phyloP scores from a whole-genome alignment of 2,113 vertebrate genomes.

The Planiliza haematocheilus region DNA sequence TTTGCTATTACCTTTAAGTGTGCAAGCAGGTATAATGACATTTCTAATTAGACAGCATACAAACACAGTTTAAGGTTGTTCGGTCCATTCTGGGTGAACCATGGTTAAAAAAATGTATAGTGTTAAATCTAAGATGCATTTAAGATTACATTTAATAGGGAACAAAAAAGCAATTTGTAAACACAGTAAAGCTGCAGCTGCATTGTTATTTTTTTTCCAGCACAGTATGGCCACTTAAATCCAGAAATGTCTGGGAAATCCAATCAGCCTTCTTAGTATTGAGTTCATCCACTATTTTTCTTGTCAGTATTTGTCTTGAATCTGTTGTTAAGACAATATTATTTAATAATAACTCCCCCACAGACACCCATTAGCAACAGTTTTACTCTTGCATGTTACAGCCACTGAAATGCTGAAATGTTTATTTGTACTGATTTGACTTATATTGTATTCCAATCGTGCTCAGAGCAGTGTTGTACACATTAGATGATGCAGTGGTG shows the following conservation, averaged over 20 bases:
- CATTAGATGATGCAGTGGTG: constrained; percentile 10
- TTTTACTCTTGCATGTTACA: constrained; percentile 9
- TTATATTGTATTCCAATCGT: constrained; percentile 10
- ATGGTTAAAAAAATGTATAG: constrained; percentile 3
- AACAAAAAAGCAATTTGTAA: constrained; percentile 39
- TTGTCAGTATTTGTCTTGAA: constrained; percentile 35
- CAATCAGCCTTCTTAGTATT: not conserved
- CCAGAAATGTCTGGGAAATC: not conserved
- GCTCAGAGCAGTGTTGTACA: constrained; percentile 9
- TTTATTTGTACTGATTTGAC: constrained; percentile 35
- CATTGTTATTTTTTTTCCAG: constrained; percentile 8
- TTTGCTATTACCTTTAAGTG: constrained; percentile 38
- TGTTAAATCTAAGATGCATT: constrained; percentile 16
- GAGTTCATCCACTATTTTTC: not conserved
- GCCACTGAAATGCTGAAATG: not conserved
- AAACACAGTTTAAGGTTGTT: constrained; percentile 19
- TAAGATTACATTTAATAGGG: constrained; percentile 5
- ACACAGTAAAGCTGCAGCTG: constrained; percentile 12
- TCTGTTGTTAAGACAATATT: not conserved
- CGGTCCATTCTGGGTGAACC: constrained; percentile 9
- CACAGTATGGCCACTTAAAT: constrained; percentile 21
- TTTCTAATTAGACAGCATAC: constrained; percentile 13
- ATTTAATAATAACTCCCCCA: not conserved
- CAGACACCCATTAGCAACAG: not conserved
- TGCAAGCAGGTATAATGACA: constrained; percentile 24